Percentiles rank a stretch among this genome's conserved stretches.
Evolutionary conservation across 2,797 vertebrate genomes (phyloP).

Genomic region (Phataginus tetradactyla): DNA sequence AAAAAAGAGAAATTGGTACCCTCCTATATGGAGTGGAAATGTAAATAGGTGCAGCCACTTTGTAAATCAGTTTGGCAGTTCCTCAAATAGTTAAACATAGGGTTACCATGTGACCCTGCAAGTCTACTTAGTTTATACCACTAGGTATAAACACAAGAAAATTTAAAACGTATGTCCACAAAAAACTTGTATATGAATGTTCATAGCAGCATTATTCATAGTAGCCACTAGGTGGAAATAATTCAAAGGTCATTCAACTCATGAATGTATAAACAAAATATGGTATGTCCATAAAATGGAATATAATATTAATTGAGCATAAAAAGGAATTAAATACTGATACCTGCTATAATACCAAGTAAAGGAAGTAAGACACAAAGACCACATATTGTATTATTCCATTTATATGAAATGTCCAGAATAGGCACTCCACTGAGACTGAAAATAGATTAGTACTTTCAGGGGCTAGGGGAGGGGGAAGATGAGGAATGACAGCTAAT

Average conservation of each 20-base stretch:
- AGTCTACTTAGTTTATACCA: neutral
- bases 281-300: neutral
- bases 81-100: slow-evolving; percentile 25
- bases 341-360: neutral
- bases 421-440: neutral
- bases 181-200: neutral
- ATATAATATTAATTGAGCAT: slow-evolving; percentile 37
- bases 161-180: neutral
- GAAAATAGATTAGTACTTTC: neutral
- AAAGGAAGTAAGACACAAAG: slow-evolving; percentile 43
- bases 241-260: neutral
- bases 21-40: neutral
- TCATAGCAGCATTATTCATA: slow-evolving; percentile 45
- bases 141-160: slow-evolving; percentile 39
- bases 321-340: slow-evolving; percentile 28
- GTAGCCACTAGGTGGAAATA: slow-evolving; percentile 11
- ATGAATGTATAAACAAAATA: neutral
- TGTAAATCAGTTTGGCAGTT: neutral
- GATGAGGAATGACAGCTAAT: neutral
- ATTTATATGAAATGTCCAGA: slow-evolving; percentile 22
- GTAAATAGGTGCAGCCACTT: neutral
- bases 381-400: neutral
- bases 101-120: neutral
- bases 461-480: neutral
- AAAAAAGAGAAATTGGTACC: slow-evolving; percentile 16